Evolutionary conservation across 2,888 invertebrate genomes (phyloP), one percentile per base, ranked within the genome.

Genomic region (Norana najaformis): DNA sequence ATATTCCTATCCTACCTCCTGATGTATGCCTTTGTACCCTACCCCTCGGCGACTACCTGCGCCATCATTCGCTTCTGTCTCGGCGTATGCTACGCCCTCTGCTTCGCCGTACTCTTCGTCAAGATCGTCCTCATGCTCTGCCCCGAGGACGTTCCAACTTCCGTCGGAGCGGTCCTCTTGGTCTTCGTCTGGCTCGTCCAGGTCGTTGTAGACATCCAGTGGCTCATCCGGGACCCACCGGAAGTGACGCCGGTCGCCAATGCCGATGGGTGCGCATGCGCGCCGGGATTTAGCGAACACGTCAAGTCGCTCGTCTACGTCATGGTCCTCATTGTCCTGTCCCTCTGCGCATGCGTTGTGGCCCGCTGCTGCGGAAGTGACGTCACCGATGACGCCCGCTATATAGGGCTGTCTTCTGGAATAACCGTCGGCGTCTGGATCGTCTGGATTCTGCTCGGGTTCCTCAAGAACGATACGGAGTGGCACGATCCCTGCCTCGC

Each of bases 111-210:
- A 0, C 96, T 98, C 89, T 96, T 98, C 93, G 98, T 98, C 92
- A 98, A 98, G 95, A 97, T 98, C 95, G 97, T 98, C 92, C 98
- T 98, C 95, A 96, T 98, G 91, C 96, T 98, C 92, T 98, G 98
- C 94, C 96, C 98, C 91, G 98, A 98, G 95, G 97, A 97, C 92
- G 97, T 91, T 39, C 91, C 91, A 16, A 89, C 91, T n/a, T 96
- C 98, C 90, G 98, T 98, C 90, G 98, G 98, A 16, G 97, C 97
- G 30, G 96, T 96, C 92, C 96, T 98, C 41, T 96, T 98, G 93
- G 96, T 98, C 93, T 98, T 98, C 94, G 97, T 98, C 39, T 97
- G 98, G 91, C 96, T 97, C 94, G 98, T 98, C 92, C 94, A 94
- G 92, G 91, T 94, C 88, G 95, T 94, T n/a, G 94, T 95, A 83